Base-by-base conservation (phyloP, 1,140 invertebrate genomes). In the Diprion similis region DNA sequence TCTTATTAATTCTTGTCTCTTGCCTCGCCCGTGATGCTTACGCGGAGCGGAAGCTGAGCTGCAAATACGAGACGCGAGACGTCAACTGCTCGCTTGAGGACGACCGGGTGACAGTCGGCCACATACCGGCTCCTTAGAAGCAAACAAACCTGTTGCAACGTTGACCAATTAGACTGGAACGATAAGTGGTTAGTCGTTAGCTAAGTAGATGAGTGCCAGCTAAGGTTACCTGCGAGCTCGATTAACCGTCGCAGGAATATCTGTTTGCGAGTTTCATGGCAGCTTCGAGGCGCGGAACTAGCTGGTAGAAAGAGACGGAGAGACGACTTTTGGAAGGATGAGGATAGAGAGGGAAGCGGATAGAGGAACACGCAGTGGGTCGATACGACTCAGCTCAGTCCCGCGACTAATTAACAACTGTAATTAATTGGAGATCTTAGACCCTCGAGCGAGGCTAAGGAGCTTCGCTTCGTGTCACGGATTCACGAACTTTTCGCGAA, bases 381-480 rank as follows among this genome's bases (percentile, higher is more conserved):
- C 68, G 71, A 75, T 75, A 73, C 74, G 74, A 78, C 74, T 76
- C 74, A 76, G 75, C 74, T 78, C 72, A 78, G 74, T 72, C 72
- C 59, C 69, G 24, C 24, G 71, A 69, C 72, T 75, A 78, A 78
- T 78, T 78, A 78, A 78, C 77, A 76, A 76, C 74, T 69, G 72
- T 74, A 78, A 78, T 78, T 76, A 78, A 78, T 78, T 74, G 72
- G 68, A 78, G 77, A 78, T 73, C 74, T 74, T 76, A 68, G 66
- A 68, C 18, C 66, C 37, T 68, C 66, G 73, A 65, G 72, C 70
- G 46, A 45, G 37, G 66, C 66, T 68, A 68, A 68, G 66, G 66
- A 68, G 66, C 17, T 19, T 15, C 15, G 66, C 15, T 45, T 45
- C 66, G 66, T 68, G 17, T 45, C 66, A 68, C 37, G 66, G 66